Evolutionary conservation across 1,140 invertebrate species (phyloP).

Genomic region (Micrasema longulum): DNA sequence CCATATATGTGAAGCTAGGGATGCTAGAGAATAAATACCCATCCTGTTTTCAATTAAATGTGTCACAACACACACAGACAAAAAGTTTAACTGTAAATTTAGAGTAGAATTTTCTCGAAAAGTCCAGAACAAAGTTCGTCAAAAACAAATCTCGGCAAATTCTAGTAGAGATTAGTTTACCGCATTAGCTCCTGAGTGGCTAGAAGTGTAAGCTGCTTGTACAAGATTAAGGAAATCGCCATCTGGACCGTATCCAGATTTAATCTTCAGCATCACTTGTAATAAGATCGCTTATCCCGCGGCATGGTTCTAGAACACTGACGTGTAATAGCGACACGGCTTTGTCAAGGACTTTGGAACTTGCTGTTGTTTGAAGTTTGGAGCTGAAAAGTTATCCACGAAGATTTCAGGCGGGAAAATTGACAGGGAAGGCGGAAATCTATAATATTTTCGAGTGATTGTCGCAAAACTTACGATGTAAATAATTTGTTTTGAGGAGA

Average conservation of each 20-base stretch:
- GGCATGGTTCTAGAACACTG: slow-evolving; percentile 3
- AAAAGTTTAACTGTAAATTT: too few species aligned
- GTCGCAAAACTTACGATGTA: not conserved
- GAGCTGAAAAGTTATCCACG: not conserved
- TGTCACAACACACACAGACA: too few species aligned
- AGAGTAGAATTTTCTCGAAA: too few species aligned
- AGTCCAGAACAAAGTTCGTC: too few species aligned
- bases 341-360: slow-evolving; percentile 22
- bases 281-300: slow-evolving; percentile 60
- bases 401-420: not conserved
- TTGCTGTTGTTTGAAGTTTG: slow-evolving; percentile 1
- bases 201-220: slow-evolving; percentile 12
- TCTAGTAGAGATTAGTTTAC: slow-evolving; percentile 15
- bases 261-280: slow-evolving; percentile 32
- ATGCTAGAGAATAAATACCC: too few species aligned
- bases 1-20: too few species aligned
- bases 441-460: not conserved
- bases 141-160: not conserved
- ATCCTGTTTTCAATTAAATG: too few species aligned
- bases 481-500: too few species aligned
- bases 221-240: slow-evolving; percentile 37
- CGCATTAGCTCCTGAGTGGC: slow-evolving; percentile 2
- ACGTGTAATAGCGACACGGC: slow-evolving; percentile 7
- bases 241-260: slow-evolving; percentile 19
- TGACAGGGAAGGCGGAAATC: not conserved